Percentiles rank a stretch among this genome's conserved stretches.
Evolutionary conservation across 1,140 invertebrate species (phyloP).

Genomic region (Metopolophium dirhodum): DNA sequence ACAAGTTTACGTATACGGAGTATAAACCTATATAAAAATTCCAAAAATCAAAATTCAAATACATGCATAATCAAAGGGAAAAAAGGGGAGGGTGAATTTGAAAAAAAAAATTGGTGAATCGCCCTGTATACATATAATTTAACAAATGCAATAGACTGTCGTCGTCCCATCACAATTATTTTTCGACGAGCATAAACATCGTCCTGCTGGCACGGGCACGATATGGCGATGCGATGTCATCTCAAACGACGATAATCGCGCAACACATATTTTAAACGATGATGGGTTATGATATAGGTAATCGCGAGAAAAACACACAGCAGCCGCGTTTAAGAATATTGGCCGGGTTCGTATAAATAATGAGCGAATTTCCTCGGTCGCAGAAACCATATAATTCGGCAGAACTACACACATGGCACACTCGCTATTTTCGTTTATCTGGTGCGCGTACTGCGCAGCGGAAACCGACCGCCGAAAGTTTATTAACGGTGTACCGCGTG

Average conservation of each 20-base stretch:
- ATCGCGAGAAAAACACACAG: not conserved
- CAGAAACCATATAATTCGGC: not conserved
- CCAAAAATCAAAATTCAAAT: too few species aligned
- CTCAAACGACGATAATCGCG: not conserved
- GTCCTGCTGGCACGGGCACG: not conserved
- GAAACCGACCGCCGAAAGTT: not conserved
- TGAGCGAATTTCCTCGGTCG: not conserved
- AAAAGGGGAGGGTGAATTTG: not conserved
- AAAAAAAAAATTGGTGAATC: not conserved
- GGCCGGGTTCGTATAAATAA: not conserved
- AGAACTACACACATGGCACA: not conserved
- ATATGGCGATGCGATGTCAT: not conserved
- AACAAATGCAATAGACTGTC: not conserved
- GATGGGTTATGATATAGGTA: not conserved
- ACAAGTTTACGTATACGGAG: too few species aligned
- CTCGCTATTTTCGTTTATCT: not conserved
- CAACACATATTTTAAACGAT: not conserved
- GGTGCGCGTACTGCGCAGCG: not conserved
- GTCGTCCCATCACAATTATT: not conserved
- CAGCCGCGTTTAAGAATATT: not conserved
- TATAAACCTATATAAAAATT: too few species aligned
- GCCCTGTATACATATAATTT: not conserved
- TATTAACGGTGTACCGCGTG: not conserved
- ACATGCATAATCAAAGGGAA: too few species aligned
- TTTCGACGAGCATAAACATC: not conserved